Evolutionary conservation across 2,797 vertebrate species (phyloP), one percentile per base, ranked within the genome.

Genomic region (Vultur gryphus): DNA sequence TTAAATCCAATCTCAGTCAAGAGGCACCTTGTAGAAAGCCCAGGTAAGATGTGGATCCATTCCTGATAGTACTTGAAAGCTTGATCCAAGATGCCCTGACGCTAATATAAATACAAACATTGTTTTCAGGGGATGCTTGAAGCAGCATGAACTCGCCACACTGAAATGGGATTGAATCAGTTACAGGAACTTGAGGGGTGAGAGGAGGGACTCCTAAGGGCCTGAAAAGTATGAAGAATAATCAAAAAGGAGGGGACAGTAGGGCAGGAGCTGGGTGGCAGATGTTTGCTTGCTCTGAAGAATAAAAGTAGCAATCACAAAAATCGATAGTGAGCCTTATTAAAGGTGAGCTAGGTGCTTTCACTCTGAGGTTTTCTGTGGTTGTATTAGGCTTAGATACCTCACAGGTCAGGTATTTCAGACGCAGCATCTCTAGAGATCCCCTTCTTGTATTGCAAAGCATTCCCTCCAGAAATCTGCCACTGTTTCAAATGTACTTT

Each of bases 331-430:
- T 8, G 6, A 89, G 65, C 44, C 82, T 92, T 97, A 96, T 97
- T 95, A 97, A 97, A 96, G 83, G 90, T 97, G 93, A 95, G 90
- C n/a, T 55, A 82, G 91, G 65, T 93, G 64, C 64, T 65, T 96
- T 93, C 86, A 85, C 33, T 89, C 44, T 31, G 70, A 87, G 75
- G 78, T 95, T 81, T 93, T 92, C 46, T 87, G 92, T 95, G 71
- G 70, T 81, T 89, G 61, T 64, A 64, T 89, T 91, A 80, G 61
- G 83, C 92, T 96, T 90, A 61, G 82, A 71, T 83, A 91, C 35
- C 62, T 71, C 93, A 72, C 75, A 86, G 84, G 76, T 95, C 97
- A 94, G 51, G 33, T 44, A 78, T 81, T 81, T 87, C 89, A 94
- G 77, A 89, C 52, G 70, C 44, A 51, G 46, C 19, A 80, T 96